Evolutionary conservation across 2,797 vertebrate genomes (phyloP).

Genomic region (Scarus forsteni): DNA sequence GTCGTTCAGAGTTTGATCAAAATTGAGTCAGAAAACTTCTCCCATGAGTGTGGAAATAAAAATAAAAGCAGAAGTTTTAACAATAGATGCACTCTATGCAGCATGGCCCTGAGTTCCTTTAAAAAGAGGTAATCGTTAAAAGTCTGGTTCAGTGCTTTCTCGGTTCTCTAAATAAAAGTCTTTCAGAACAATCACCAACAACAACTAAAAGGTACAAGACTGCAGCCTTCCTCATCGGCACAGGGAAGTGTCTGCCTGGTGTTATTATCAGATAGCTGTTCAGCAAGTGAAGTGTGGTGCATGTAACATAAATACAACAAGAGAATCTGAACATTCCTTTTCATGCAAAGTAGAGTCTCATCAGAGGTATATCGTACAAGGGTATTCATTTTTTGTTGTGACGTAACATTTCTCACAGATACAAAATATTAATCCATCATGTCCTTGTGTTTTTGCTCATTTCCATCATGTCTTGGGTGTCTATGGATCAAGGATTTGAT

Average conservation of each 20-base stretch:
- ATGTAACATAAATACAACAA: too few relatives aligned
- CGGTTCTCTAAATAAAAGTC: conserved; percentile 31
- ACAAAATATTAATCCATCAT: too few relatives aligned
- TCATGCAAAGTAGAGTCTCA: background rate
- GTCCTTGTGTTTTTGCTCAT: too few relatives aligned
- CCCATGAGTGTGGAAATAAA: conserved; percentile 3
- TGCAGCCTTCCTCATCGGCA: background rate
- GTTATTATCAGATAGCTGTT: background rate
- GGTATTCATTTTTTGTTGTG: too few relatives aligned
- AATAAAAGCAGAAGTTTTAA: conserved; percentile 40
- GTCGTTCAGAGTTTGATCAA: background rate
- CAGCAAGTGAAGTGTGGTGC: background rate
- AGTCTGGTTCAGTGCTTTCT: conserved; percentile 13
- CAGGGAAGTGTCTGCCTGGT: background rate
- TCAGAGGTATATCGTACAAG: too few relatives aligned
- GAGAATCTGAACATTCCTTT: too few relatives aligned
- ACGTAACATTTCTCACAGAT: too few relatives aligned
- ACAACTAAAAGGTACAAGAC: background rate
- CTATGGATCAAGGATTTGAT: too few relatives aligned
- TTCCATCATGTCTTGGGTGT: too few relatives aligned
- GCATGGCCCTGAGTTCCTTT: conserved; percentile 11
- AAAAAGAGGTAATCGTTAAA: conserved; percentile 32
- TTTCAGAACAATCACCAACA: background rate
- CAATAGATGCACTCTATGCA: conserved; percentile 1
- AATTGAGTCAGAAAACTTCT: conserved; percentile 20